Evolutionary conservation across 2,888 invertebrate genomes (phyloP), one percentile per base, ranked within the genome.

Genomic region (Drosophila subquinaria): DNA sequence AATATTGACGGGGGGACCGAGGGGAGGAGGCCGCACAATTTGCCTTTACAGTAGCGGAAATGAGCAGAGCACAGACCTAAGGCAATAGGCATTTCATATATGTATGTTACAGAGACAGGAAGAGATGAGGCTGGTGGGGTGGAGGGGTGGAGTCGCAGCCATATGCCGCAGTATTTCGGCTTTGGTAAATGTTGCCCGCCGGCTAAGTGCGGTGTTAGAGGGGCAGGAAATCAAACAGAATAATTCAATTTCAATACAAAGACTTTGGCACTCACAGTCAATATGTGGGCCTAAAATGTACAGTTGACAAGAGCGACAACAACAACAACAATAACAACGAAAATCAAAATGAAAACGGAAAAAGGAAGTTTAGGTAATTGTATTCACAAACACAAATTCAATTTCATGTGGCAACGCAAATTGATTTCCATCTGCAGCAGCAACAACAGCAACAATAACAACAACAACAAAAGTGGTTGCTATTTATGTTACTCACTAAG

Each of bases 181-280:
- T 73, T 78, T 63, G 64, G 52, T 33, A 81, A 77, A 77, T 79
- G 78, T 81, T 73, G 73, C 74, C 74, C 74, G 57, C 50, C 42
- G 68, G 75, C 73, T 4, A 10, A 15, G 60, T 51, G 51, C 23
- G 47, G 67, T 48, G 67, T 43, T 47, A 5, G 13, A 35, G 56
- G 74, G 73, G 70, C 73, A 87, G 88, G 85, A 89, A 89, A 90
- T 90, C 88, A 90, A 90, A 90, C 81, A 86, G 85, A 89, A 90
- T 90, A 89, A 89, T 90, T 90, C 89, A 85, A 89, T 88, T 88
- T 88, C 81, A 76, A 84, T 84, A 81, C 85, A 87, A 90, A 89
- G 88, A 80, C 74, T 36, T 36, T 9, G 36, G 71, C 72, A 77
- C 72, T 76, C 67, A 69, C 65, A 72, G 51, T 45, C 60, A 56